Percentiles rank a stretch among this genome's conserved stretches.
phyloP scores from a whole-genome alignment of 2,797 vertebrate genomes.

The Pteropus rufus region DNA sequence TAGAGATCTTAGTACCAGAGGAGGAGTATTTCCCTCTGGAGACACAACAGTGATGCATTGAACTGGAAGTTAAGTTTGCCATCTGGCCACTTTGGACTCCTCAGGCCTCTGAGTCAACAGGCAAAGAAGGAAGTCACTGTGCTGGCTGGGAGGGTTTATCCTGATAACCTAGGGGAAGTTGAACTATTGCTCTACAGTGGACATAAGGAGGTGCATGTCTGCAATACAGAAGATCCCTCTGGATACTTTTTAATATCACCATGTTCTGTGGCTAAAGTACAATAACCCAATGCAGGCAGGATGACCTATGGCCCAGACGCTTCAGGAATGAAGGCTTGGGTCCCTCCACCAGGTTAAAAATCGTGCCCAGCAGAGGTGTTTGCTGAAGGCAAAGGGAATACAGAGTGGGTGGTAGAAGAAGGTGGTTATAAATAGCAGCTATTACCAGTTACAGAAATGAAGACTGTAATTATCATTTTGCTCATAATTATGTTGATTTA shows the following conservation, averaged over 20 bases:
- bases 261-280: neutral
- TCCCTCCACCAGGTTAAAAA: neutral
- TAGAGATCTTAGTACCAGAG: neutral
- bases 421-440: neutral
- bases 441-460: neutral
- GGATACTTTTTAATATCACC: neutral
- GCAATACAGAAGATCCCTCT: neutral
- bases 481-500: neutral
- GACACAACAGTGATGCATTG: neutral
- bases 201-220: neutral
- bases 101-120: neutral
- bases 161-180: neutral
- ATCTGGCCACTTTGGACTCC: neutral
- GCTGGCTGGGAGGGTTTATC: neutral
- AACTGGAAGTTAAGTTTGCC: neutral
- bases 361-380: neutral
- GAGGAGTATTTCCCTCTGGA: neutral
- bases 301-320: neutral
- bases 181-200: neutral
- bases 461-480: neutral
- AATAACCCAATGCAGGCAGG: neutral
- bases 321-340: neutral
- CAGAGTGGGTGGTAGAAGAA: neutral
- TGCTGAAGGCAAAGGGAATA: neutral
- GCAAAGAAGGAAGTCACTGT: neutral